Evolutionary conservation across 1,140 invertebrate genomes (phyloP).

Genomic region (Philaenus spumarius): DNA sequence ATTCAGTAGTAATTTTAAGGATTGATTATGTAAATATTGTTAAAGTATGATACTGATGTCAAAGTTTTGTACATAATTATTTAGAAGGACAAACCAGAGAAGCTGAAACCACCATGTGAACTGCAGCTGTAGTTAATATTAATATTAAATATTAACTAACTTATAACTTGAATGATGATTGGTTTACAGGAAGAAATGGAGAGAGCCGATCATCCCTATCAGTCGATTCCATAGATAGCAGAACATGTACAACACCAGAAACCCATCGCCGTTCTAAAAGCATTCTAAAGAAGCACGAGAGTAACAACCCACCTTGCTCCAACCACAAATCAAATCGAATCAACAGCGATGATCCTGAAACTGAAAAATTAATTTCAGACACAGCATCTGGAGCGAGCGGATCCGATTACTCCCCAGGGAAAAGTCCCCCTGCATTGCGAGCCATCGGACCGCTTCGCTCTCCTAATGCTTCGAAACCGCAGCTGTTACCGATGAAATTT

Average conservation of each 20-base stretch:
- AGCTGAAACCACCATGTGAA: no score
- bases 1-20: no score
- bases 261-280: slow-evolving; percentile 61
- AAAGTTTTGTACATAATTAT: no score
- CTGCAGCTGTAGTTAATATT: no score
- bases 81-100: no score
- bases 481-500: slow-evolving; percentile 40
- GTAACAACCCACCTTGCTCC: slow-evolving; percentile 3
- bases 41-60: no score
- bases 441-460: slow-evolving; percentile 11
- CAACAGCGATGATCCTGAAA: slow-evolving; percentile 56
- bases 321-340: slow-evolving; percentile 37
- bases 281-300: slow-evolving; percentile 68
- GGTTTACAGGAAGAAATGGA: slow-evolving; percentile 48
- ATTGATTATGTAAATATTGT: no score
- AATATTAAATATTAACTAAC: no score
- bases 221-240: slow-evolving; percentile 60
- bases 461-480: slow-evolving; percentile 20
- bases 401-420: slow-evolving; percentile 41
- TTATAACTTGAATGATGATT: no score
- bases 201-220: slow-evolving; percentile 62
- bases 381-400: slow-evolving; percentile 27
- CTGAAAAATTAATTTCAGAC: slow-evolving; percentile 66
- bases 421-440: slow-evolving; percentile 19
- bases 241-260: slow-evolving; percentile 53